phyloP scores from a whole-genome alignment of 2,888 invertebrate genomes.

The Cephus sareptanus region DNA sequence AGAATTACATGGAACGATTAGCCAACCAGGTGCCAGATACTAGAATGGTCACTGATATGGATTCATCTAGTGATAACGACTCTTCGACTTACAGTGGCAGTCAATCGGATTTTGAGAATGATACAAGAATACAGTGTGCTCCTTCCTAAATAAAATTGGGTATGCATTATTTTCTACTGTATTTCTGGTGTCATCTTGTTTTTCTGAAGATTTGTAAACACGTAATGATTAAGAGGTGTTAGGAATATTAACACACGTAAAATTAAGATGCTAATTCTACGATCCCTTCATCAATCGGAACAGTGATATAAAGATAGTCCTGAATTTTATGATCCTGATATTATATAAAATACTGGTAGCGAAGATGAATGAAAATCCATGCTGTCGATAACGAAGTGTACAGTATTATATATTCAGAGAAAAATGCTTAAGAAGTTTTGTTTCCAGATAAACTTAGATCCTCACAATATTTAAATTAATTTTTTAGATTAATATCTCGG shows the following conservation, averaged over 20 bases:
- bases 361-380: background rate
- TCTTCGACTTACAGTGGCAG: conserved; percentile 29
- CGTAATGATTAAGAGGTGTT: background rate
- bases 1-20: background rate
- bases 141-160: conserved; percentile 34
- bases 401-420: background rate
- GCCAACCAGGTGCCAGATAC: background rate
- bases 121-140: conserved; percentile 35
- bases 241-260: background rate
- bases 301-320: background rate
- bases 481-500: background rate
- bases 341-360: background rate
- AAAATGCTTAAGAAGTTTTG: background rate
- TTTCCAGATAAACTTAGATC: background rate
- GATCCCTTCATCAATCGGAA: background rate
- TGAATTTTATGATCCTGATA: background rate
- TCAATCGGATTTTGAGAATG: conserved; percentile 26
- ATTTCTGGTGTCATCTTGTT: background rate
- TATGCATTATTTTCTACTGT: conserved; percentile 6
- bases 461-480: background rate
- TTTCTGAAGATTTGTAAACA: background rate
- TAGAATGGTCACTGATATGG: background rate
- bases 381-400: background rate
- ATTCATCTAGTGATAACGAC: conserved; percentile 28
- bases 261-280: background rate